Evolutionary conservation across 2,797 vertebrate genomes (phyloP), one percentile per base, ranked within the genome.

Genomic region (Clarias pachynema): DNA sequence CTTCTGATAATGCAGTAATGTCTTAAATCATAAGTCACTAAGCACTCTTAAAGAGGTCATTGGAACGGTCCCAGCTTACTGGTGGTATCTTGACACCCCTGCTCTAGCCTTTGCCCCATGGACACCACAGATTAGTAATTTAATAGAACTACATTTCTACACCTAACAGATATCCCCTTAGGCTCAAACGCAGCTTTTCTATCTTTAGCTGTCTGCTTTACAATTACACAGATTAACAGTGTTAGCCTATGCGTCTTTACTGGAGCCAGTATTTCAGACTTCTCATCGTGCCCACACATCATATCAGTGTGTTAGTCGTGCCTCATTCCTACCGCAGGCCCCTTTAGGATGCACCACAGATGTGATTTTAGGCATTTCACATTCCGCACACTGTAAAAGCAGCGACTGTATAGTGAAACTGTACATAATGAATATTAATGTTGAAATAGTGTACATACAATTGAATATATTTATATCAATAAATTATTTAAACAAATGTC

Each of bases 391-490:
- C 75, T 79, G 75, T 79, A 79, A 60, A 78, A 24, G 57, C 75
- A 60, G 7, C 56, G 24, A 93, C 87, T 89, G 89, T 88, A 90
- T 89, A 90, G 91, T 91, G 65, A 82, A 87, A 91, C 92, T 95
- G 91, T 93, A 92, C 79, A 92, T 91, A 91, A 85, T 86, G 77
- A 82, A 86, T 84, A 89, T 81, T 87, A 59, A 91, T 90, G 89
- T 92, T 90, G 93, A 93, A 91, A 93, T 92, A 91, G 91, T 95
- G 95, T 95, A 95, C 88, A 95, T 93, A 95, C 89, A 86, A 91
- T 89, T 88, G 88, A 93, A 92, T 95, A 91, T 94, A 95, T 95
- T 96, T 96, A 95, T 95, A 91, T 93, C 93, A 95, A 90, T 90
- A 90, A 90, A 90, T 74, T 5, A 87, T 78, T 72, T 68, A 63